Conservation (phyloP, 2,113 vertebrate genomes). For the Pomatorhinus ruficollis region DNA sequence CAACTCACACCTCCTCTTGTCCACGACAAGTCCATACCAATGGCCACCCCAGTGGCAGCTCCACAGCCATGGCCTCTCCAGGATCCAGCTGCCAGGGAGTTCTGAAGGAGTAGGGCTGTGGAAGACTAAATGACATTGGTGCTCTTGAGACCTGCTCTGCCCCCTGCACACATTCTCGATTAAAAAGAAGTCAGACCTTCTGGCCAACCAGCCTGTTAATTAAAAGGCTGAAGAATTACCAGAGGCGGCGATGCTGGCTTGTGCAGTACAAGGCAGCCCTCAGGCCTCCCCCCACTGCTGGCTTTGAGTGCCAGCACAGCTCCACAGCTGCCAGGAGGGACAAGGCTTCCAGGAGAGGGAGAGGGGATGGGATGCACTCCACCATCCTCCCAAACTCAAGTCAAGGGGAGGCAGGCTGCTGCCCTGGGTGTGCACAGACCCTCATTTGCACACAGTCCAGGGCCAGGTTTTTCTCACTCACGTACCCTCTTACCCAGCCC, state of each 20-base stretch:
- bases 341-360: neutral
- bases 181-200: neutral
- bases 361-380: neutral
- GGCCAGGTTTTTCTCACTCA: neutral
- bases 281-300: neutral
- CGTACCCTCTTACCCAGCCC: neutral
- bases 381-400: neutral
- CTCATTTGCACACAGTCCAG: neutral
- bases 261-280: neutral
- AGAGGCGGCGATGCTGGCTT: fast-evolving
- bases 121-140: neutral
- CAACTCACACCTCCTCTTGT: neutral
- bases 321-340: neutral
- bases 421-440: fast-evolving
- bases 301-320: neutral
- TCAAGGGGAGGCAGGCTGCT: neutral
- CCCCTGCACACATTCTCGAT: neutral
- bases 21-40: neutral
- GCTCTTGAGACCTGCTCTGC: neutral
- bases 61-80: neutral
- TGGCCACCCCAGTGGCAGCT: fast-evolving
- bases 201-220: neutral
- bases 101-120: neutral
- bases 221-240: neutral
- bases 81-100: fast-evolving